phyloP scores from a whole-genome alignment of 2,888 invertebrate genomes.

The Nasonovia ribisnigri region DNA sequence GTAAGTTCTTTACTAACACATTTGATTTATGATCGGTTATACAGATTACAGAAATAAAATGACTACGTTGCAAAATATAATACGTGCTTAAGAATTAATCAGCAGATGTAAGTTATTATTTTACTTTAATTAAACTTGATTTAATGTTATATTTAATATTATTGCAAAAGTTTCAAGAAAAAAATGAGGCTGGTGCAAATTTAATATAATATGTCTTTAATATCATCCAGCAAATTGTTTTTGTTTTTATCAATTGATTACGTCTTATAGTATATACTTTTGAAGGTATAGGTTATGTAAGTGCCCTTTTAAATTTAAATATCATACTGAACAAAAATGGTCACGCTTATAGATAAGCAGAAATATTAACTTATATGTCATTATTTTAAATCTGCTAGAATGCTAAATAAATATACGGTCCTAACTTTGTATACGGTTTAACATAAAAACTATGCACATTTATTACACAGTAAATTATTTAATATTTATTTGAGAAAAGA shows the following conservation, averaged over 20 bases:
- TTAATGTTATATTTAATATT: background rate
- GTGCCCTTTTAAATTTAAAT: background rate
- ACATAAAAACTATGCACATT: background rate
- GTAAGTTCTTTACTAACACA: background rate
- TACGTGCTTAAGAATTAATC: background rate
- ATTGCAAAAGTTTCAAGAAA: background rate
- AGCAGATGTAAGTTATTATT: background rate
- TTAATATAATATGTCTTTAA: background rate
- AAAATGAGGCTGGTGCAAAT: background rate
- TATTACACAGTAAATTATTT: too few relatives aligned
- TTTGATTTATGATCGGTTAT: background rate
- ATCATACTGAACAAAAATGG: background rate
- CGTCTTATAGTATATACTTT: background rate
- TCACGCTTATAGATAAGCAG: background rate
- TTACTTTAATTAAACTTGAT: background rate
- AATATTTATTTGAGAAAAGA: too few relatives aligned
- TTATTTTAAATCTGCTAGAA: background rate
- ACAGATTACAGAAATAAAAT: background rate
- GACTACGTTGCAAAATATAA: background rate
- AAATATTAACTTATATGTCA: background rate
- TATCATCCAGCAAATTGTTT: background rate
- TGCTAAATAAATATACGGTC: background rate
- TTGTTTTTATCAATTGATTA: background rate
- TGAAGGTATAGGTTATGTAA: too few relatives aligned
- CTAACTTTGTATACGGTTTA: background rate